These are phyloP conservation scores for Haplochromis burtoni DNA, from an alignment of 2,113 vertebrate species.

Conservation along the genomic window DNA sequence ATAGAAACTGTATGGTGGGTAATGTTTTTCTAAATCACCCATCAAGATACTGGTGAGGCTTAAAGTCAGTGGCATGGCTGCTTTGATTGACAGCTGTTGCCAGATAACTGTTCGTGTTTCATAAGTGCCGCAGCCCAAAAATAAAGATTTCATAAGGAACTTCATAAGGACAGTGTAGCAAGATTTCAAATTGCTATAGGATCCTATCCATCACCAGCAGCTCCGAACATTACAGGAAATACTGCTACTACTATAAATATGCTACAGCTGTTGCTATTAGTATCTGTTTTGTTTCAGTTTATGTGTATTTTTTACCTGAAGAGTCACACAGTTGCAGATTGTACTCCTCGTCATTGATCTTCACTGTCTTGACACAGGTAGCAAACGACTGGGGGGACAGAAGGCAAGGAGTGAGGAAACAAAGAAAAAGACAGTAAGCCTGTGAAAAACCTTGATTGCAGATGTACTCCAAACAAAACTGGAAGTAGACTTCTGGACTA, in stretches of 20 bases:
- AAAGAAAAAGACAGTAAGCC: neutral
- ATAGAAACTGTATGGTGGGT: neutral
- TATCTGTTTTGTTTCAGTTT: neutral
- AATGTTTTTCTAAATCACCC: neutral
- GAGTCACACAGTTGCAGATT: slow-evolving; percentile 91
- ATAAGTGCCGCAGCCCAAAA: neutral
- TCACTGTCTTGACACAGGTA: slow-evolving; percentile 95
- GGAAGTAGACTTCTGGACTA: neutral
- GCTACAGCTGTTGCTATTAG: neutral
- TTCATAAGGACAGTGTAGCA: neutral
- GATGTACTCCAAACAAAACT: neutral
- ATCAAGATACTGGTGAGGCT: neutral
- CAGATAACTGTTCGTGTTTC: neutral
- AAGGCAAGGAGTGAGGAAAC: neutral
- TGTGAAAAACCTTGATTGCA: neutral
- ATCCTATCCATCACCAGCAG: neutral
- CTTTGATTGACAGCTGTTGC: neutral
- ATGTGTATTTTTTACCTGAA: slow-evolving; percentile 76
- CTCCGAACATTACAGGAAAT: neutral
- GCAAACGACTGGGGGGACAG: slow-evolving; percentile 81
- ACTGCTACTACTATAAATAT: neutral
- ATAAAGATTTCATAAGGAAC: neutral
- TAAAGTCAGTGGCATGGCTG: neutral
- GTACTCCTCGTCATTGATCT: slow-evolving; percentile 92
- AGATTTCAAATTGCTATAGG: neutral